phyloP scores from a whole-genome alignment of 2,888 invertebrate species.

The Saturnia japonica region DNA sequence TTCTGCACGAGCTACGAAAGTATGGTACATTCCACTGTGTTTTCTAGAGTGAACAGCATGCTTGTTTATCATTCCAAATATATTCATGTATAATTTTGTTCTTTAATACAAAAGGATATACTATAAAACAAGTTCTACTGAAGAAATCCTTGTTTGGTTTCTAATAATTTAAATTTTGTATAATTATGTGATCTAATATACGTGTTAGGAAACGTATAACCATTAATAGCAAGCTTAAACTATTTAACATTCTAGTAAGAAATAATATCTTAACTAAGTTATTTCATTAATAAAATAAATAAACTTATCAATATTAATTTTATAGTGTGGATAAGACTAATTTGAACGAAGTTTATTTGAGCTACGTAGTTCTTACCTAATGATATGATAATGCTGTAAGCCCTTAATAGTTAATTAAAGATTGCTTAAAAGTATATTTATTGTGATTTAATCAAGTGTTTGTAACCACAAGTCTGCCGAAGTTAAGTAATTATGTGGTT shows the following conservation, averaged over 20 bases:
- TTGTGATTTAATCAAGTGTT: neutral
- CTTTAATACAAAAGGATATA: conserved; percentile 1
- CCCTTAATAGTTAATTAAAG: neutral
- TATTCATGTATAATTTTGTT: neutral
- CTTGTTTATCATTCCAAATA: conserved; percentile 4
- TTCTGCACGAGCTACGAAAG: conserved; percentile 41
- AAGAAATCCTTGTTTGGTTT: neutral
- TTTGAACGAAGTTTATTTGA: neutral
- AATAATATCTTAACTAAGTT: neutral
- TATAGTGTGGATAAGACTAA: neutral
- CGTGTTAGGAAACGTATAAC: neutral
- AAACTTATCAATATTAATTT: neutral
- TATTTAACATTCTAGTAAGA: neutral
- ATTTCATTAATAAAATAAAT: neutral
- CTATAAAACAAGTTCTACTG: neutral
- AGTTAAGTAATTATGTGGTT: neutral
- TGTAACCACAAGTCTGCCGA: neutral
- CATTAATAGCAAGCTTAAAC: neutral
- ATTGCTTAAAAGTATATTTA: neutral
- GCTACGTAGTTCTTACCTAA: neutral
- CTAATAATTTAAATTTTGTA: neutral
- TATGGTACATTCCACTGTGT: conserved; percentile 41
- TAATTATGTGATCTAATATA: neutral
- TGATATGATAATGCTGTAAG: neutral
- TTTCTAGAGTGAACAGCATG: conserved; percentile 34